phyloP scores from a whole-genome alignment of 2,888 invertebrate genomes.

The Creontiades dilutus region DNA sequence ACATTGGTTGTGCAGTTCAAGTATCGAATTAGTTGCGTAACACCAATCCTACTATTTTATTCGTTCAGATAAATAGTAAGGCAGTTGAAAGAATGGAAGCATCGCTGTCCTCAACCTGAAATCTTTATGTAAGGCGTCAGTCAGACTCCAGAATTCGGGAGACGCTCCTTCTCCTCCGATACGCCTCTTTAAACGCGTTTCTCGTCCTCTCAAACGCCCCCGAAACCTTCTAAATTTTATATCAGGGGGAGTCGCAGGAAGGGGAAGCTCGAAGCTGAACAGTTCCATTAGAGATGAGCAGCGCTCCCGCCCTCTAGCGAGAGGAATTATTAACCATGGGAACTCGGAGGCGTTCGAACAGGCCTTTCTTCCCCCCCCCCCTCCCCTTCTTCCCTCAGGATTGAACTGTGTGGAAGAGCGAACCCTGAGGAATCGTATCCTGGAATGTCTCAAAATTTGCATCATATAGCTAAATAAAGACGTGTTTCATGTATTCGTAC shows the following conservation, averaged over 20 bases:
- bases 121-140: conserved; percentile 42
- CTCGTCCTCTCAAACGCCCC: neutral
- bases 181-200: conserved; percentile 60
- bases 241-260: conserved; percentile 48
- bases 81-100: conserved; percentile 4
- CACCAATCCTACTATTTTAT: too few species aligned
- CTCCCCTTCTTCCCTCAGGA: neutral
- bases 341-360: conserved; percentile 5
- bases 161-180: neutral
- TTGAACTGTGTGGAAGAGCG: too few species aligned
- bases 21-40: too few species aligned
- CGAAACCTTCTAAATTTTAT: conserved; percentile 60
- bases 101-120: neutral
- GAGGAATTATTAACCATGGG: conserved; percentile 61
- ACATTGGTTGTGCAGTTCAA: too few species aligned
- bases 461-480: too few species aligned
- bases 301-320: conserved; percentile 31
- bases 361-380: neutral
- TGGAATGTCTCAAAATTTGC: too few species aligned
- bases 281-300: conserved; percentile 70
- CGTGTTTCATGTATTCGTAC: too few species aligned
- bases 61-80: neutral
- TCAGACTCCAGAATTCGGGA: neutral
- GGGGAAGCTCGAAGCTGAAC: conserved; percentile 66
- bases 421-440: too few species aligned